phyloP scores from a whole-genome alignment of 1,140 invertebrate species.

The Heliconius hermathena region DNA sequence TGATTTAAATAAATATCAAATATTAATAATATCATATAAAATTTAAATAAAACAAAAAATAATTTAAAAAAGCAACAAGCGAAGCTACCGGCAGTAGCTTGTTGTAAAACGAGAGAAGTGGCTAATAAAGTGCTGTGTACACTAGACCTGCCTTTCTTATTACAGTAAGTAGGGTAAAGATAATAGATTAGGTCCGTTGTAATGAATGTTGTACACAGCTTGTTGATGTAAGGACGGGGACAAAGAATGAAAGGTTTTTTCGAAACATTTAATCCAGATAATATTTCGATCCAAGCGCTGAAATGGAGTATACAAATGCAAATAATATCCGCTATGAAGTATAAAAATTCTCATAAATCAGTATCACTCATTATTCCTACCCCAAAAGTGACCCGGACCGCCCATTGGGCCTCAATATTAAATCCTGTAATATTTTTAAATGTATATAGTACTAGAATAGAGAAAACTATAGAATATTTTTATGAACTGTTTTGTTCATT shows the following conservation, averaged over 20 bases:
- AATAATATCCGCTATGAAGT: constrained; percentile 6
- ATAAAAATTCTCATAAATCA: constrained; percentile 29
- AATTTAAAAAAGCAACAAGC: not conserved
- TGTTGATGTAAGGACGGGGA: not conserved
- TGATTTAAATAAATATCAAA: too few relatives aligned
- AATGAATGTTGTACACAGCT: not conserved
- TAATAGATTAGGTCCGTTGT: not conserved
- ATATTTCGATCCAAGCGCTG: not conserved
- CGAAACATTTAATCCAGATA: not conserved
- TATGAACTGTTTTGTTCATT: not conserved
- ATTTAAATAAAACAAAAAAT: too few relatives aligned
- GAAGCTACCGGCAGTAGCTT: not conserved
- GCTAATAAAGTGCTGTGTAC: not conserved
- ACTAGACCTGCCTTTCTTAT: not conserved
- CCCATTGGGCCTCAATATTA: constrained; percentile 23
- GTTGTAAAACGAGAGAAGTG: not conserved
- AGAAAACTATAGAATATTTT: not conserved
- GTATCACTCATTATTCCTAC: constrained; percentile 22
- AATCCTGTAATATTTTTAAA: not conserved
- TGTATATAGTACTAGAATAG: not conserved
- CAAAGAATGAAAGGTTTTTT: not conserved
- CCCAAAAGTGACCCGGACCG: constrained; percentile 13
- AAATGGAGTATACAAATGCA: not conserved
- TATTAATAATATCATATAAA: too few relatives aligned
- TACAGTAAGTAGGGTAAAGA: constrained; percentile 4